These are phyloP conservation scores for Tyto alba DNA, from an alignment of 2,113 vertebrate species.

Conservation along the genomic window DNA sequence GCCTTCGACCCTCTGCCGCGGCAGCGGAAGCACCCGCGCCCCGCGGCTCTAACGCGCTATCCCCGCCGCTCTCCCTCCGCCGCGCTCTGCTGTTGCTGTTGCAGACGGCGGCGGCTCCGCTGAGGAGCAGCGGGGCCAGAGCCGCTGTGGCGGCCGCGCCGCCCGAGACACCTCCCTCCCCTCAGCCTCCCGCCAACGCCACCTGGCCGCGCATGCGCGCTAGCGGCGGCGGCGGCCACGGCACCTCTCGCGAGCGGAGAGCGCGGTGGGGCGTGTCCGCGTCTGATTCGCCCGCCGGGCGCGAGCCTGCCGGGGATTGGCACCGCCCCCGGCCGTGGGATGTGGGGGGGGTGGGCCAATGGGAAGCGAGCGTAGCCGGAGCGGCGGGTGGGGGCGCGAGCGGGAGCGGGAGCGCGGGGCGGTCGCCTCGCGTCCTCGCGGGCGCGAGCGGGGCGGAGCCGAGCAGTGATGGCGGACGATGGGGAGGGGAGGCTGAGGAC, in stretches of 20 bases:
- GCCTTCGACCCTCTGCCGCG: background rate
- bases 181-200: background rate
- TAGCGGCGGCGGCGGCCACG: fast-evolving
- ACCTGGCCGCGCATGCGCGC: background rate
- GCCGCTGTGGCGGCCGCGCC: no score
- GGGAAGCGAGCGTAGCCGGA: background rate
- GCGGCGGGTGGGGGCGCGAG: background rate
- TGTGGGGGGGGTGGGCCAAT: no score
- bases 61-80: background rate
- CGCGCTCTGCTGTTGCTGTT: background rate
- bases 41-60: fast-evolving
- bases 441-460: background rate
- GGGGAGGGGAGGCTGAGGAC: conserved; percentile 72
- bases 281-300: background rate
- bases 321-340: no score
- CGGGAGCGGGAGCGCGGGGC: background rate
- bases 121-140: no score
- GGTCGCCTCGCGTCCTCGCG: background rate
- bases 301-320: background rate
- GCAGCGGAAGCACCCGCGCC: fast-evolving
- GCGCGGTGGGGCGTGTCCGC: background rate
- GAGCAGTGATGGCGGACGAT: conserved; percentile 74
- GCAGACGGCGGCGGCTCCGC: background rate
- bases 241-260: background rate
- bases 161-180: background rate